Evolutionary conservation across 92 coral and sea anemone species (phyloP).

Genomic region (Heteractis magnifica): DNA sequence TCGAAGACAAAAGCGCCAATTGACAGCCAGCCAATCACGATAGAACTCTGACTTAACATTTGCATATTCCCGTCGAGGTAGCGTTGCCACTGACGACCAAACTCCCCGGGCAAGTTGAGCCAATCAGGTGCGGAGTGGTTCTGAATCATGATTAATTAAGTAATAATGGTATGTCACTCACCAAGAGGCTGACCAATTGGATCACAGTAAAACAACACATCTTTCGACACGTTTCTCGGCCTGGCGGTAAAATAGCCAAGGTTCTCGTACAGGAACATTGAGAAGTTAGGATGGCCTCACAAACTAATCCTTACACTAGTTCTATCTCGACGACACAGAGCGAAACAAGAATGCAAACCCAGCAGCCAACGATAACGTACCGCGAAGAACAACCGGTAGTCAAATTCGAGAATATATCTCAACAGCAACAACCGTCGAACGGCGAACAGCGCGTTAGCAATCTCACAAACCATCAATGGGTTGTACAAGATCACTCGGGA

Average conservation of each 20-base stretch:
- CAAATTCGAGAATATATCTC: slow-evolving; percentile 80
- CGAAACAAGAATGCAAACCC: slow-evolving; percentile 83
- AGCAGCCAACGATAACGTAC: slow-evolving; percentile 85
- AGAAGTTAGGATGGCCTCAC: slow-evolving; percentile 87
- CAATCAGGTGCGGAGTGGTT: slow-evolving; percentile 77
- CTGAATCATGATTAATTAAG: slow-evolving; percentile 95
- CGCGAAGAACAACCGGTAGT: slow-evolving; percentile 81
- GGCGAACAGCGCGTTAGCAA: slow-evolving; percentile 80
- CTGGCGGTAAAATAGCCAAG: slow-evolving; percentile 93
- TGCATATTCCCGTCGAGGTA: slow-evolving; percentile 93
- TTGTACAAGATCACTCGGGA: slow-evolving; percentile 94
- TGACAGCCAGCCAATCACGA: slow-evolving; percentile 69
- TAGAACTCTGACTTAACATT: slow-evolving; percentile 54
- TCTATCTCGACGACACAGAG: slow-evolving; percentile 79
- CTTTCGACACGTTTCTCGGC: slow-evolving; percentile 97
- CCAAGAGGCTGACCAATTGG: slow-evolving; percentile 84
- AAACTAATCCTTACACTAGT: slow-evolving; percentile 78
- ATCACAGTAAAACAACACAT: slow-evolving; percentile 82
- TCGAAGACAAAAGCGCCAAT: slow-evolving; percentile 69
- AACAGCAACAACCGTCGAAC: slow-evolving; percentile 61
- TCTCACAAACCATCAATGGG: slow-evolving; percentile 94
- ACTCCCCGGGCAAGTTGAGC: slow-evolving; percentile 56
- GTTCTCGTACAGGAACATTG: slow-evolving; percentile 64
- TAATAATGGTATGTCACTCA: slow-evolving; percentile 99
- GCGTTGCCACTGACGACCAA: slow-evolving; percentile 72